phyloP scores from a whole-genome alignment of 2,888 invertebrate species.

The Athalia circularis region DNA sequence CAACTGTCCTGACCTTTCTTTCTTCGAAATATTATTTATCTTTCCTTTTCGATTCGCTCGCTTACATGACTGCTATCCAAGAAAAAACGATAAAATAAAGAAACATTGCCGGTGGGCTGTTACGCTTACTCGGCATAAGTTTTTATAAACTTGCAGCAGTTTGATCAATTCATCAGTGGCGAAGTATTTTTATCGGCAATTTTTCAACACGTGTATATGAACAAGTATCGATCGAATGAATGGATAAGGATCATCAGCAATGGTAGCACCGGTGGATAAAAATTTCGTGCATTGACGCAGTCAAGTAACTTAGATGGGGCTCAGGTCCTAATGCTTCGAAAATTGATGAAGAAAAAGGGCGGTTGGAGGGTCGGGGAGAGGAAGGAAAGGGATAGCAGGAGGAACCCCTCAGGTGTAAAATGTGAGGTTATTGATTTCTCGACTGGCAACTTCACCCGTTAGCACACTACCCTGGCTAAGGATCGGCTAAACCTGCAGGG shows the following conservation, averaged over 20 bases:
- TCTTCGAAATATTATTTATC: no score
- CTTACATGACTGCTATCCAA: not conserved
- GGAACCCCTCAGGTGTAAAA: slow-evolving; percentile 35
- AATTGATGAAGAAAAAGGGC: slow-evolving; percentile 4
- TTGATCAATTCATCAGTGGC: slow-evolving; percentile 1
- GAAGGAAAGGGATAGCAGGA: not conserved
- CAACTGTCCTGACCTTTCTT: no score
- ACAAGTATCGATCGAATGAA: not conserved
- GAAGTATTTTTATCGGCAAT: not conserved
- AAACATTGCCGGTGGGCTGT: not conserved
- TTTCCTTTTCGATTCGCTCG: not conserved
- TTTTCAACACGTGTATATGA: not conserved
- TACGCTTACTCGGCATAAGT: slow-evolving; percentile 1
- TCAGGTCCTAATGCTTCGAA: not conserved
- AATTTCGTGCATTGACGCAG: slow-evolving; percentile 12
- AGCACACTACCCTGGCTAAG: slow-evolving; percentile 7
- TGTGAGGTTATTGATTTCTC: slow-evolving; percentile 42
- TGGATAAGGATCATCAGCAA: not conserved
- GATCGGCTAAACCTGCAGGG: slow-evolving; percentile 37
- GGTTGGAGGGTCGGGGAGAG: not conserved
- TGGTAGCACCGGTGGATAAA: slow-evolving; percentile 3
- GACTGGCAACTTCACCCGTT: slow-evolving; percentile 39
- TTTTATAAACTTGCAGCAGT: not conserved
- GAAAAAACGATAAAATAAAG: not conserved
- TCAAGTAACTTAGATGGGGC: not conserved